A percentile compares a stretch with the other conserved stretches of the same genome.
Evolutionary conservation across 1,140 invertebrate species (phyloP).

Genomic region (Diachasmimorpha longicaudata): DNA sequence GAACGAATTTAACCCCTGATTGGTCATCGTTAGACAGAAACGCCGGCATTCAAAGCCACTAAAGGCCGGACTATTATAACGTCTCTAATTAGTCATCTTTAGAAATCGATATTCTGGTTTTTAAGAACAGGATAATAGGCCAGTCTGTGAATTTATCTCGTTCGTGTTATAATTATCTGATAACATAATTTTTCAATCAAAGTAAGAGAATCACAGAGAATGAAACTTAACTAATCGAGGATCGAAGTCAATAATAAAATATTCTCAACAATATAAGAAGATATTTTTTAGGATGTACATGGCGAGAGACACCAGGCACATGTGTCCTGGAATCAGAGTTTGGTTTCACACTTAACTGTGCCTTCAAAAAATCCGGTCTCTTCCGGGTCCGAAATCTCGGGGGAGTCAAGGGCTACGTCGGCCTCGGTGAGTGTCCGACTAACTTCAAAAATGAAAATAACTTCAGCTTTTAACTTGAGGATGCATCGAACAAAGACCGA

Average conservation of each 20-base stretch:
- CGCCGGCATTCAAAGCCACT: too few relatives aligned
- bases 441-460: not conserved
- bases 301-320: constrained; percentile 65
- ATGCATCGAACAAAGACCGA: not conserved
- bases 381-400: constrained; percentile 88
- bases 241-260: not conserved
- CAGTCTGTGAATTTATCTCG: too few relatives aligned
- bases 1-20: not conserved
- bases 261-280: constrained; percentile 24
- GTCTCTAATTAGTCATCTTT: too few relatives aligned
- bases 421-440: constrained; percentile 73
- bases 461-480: not conserved
- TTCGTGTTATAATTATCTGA: not conserved
- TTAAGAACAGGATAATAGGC: too few relatives aligned
- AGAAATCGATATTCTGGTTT: too few relatives aligned
- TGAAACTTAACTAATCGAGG: not conserved
- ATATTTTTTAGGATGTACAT: constrained; percentile 59
- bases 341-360: constrained; percentile 86
- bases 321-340: constrained; percentile 88
- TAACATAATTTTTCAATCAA: constrained; percentile 1
- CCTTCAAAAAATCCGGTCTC: constrained; percentile 87
- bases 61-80: too few relatives aligned
- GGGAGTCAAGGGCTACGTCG: constrained; percentile 85
- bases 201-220: constrained; percentile 48
- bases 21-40: not conserved